Evolutionary conservation across 2,113 vertebrate genomes (phyloP), one percentile per base, ranked within the genome.

Genomic region (Tympanuchus pallidicinctus): DNA sequence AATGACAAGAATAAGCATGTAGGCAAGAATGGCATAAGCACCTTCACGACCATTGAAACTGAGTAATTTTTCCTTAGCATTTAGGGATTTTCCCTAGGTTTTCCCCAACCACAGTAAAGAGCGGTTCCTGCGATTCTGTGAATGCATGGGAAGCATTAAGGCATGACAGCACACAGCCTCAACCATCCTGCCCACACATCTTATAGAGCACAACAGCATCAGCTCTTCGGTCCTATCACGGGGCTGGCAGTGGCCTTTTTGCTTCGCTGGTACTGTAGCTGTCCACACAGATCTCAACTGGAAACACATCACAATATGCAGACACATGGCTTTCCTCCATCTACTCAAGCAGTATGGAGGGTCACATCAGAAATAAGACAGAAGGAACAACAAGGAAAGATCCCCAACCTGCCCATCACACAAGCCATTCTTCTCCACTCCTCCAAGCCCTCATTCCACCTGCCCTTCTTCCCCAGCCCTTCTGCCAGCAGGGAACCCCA

Each of bases 401-500:
- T 3, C 8, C 47, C 34, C 42, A 40, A 10, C 76, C 27, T 22
- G 7, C 57, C n/a, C 11, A 1, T 22, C 47, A 43, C 76, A 60
- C 38, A 43, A 89, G 60, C 25, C 13, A 15, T 32, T 87, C 66
- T 50, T 47, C 65, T 72, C 67, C 61, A 86, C 70, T 63, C 40
- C 50, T 77, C 77, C 36, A 30, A 10, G 17, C 48, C 43, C 34
- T 50, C 65, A 76, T 59, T 57, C 38, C 84, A 70, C 30, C 64
- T 8, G 5, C 76, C 77, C 74, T 82, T 36, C 59, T 56, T 45
- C 66, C 66, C 60, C 54, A 28, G n/a, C 1, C 0, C 8, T 19
- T 61, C 63, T 56, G 61, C 79, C 87, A 24, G 70, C 7, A 32
- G 82, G 89, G 72, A 95, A 78, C 72, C 74, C 83, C 82, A 76